Conservation (phyloP, 1,140 invertebrate genomes). For the Akabosia matsudoensis region DNA sequence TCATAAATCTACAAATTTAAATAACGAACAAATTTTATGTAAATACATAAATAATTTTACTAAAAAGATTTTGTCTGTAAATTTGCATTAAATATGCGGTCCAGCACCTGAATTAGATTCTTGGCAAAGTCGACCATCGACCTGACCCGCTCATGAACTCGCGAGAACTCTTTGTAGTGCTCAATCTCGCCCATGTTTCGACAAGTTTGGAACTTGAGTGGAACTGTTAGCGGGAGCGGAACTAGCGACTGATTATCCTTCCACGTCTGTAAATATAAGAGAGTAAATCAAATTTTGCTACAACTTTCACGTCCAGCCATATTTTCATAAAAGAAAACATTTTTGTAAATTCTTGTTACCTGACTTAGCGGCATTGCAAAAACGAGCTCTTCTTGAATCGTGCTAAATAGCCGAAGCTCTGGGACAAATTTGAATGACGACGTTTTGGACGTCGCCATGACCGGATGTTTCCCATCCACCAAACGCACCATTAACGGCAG, state of each 20-base stretch:
- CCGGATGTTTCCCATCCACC: constrained; percentile 78
- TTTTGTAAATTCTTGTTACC: too few species aligned
- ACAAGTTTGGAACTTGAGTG: constrained; percentile 77
- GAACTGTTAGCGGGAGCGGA: constrained; percentile 76
- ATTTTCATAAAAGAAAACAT: too few species aligned
- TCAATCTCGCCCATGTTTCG: constrained; percentile 77
- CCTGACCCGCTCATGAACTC: constrained; percentile 74
- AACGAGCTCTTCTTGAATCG: constrained; percentile 75
- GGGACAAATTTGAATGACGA: constrained; percentile 71
- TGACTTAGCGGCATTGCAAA: constrained; percentile 70
- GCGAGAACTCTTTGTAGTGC: constrained; percentile 72
- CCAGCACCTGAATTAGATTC: constrained; percentile 69
- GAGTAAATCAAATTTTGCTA: too few species aligned
- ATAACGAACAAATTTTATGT: too few species aligned
- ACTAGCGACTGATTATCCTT: constrained; percentile 69
- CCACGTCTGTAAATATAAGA: constrained; percentile 41
- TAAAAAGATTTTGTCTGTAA: too few species aligned
- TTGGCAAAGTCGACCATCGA: constrained; percentile 75
- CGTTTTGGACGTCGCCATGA: constrained; percentile 62
- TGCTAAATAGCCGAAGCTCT: constrained; percentile 75
- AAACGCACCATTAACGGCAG: constrained; percentile 85
- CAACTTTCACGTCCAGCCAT: too few species aligned
- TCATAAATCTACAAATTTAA: constrained; percentile 55
- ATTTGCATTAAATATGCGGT: constrained; percentile 30
- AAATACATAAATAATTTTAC: too few species aligned